A percentile compares a stretch with the other conserved stretches of the same genome.
phyloP scores from a whole-genome alignment of 2,797 vertebrate genomes.

The Austrolebias charrua region DNA sequence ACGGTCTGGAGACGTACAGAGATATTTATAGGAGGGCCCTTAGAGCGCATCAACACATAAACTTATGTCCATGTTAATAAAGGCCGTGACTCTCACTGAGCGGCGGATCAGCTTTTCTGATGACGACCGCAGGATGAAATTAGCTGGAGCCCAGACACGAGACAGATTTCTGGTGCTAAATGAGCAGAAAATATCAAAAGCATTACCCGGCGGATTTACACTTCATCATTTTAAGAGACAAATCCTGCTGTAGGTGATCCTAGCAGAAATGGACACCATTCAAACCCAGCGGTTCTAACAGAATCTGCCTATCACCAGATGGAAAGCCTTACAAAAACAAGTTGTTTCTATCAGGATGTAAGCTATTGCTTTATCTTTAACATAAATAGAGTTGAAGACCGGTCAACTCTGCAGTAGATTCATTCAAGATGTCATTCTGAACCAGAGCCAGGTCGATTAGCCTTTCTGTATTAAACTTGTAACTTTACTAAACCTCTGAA shows the following conservation, averaged over 20 bases:
- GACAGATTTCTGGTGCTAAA: constrained; percentile 10
- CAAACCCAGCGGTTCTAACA: constrained; percentile 6
- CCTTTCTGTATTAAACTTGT: background rate
- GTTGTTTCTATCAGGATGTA: background rate
- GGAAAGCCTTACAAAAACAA: constrained; percentile 1
- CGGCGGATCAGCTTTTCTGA: constrained; percentile 62
- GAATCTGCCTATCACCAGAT: constrained; percentile 7
- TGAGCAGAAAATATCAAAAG: background rate
- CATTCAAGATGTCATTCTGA: background rate
- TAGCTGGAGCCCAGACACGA: constrained; percentile 33
- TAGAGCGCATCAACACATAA: constrained; percentile 72
- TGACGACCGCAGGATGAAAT: constrained; percentile 61
- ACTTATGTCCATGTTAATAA: constrained; percentile 73
- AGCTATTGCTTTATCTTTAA: constrained; percentile 10
- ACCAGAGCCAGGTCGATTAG: background rate
- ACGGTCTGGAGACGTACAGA: constrained; percentile 68
- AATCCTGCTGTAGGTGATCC: background rate
- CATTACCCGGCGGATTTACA: background rate
- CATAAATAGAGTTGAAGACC: background rate
- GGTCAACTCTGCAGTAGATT: background rate
- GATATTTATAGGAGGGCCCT: constrained; percentile 73
- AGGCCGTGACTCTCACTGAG: constrained; percentile 58
- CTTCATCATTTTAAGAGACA: background rate
- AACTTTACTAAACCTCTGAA: background rate
- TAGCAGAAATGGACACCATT: background rate